These are phyloP conservation scores for Lithobates sylvaticus DNA, from an alignment of 2,797 vertebrate genomes.

Conservation along the genomic window DNA sequence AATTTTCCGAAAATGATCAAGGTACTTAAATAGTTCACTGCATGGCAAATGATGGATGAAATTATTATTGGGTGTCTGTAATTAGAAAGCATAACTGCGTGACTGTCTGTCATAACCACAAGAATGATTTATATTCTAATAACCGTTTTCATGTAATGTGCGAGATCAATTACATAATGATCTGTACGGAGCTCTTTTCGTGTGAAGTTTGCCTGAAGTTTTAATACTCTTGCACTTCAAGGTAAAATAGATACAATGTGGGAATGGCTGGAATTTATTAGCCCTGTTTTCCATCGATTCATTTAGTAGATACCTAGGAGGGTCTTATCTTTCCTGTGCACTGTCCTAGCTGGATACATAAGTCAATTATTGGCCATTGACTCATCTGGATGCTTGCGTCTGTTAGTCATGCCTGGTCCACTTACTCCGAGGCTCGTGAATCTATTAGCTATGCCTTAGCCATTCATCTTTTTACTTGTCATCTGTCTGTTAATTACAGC, in stretches of 20 bases:
- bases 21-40: slow-evolving; percentile 42
- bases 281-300: slow-evolving; percentile 4
- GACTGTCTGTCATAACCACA: slow-evolving; percentile 55
- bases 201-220: slow-evolving; percentile 36
- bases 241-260: slow-evolving; percentile 22
- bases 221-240: slow-evolving; percentile 3
- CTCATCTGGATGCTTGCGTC: background rate
- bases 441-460: slow-evolving; percentile 20
- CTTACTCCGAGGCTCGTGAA: slow-evolving; percentile 3
- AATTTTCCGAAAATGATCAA: slow-evolving; percentile 30
- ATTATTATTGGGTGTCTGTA: slow-evolving; percentile 53
- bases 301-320: background rate
- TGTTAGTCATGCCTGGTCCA: background rate
- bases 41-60: slow-evolving; percentile 58
- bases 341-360: background rate
- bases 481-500: background rate
- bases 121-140: slow-evolving; percentile 56
- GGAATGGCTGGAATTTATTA: background rate
- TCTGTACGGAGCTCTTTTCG: slow-evolving; percentile 15
- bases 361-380: background rate
- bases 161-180: slow-evolving; percentile 44
- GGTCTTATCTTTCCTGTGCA: background rate
- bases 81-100: slow-evolving; percentile 54
- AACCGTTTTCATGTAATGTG: slow-evolving; percentile 46
- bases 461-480: background rate